phyloP scores from a whole-genome alignment of 2,888 invertebrate genomes.

The Chymomyza caudatula region DNA sequence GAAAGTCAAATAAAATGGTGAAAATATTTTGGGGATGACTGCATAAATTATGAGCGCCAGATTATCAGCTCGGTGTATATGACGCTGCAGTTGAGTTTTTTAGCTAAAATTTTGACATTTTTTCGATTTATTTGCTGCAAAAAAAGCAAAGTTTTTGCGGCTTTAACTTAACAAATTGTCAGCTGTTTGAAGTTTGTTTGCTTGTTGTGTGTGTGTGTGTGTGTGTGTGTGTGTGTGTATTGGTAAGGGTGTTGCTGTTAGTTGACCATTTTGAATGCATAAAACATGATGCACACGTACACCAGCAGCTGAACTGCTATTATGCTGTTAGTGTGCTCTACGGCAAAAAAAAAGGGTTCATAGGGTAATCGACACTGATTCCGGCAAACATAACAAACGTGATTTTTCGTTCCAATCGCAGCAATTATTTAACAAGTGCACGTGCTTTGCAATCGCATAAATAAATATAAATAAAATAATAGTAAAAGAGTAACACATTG shows the following conservation, averaged over 20 bases:
- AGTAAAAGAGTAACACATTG: neutral
- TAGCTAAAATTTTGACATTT: conserved; percentile 12
- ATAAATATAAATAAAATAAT: conserved; percentile 5
- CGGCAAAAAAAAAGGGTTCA: conserved; percentile 8
- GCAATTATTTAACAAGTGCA: conserved; percentile 5
- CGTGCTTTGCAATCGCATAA: neutral
- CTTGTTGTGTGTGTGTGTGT: no score
- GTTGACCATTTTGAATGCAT: conserved; percentile 2
- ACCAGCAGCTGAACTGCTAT: neutral
- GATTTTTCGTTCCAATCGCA: conserved; percentile 11
- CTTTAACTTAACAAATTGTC: neutral
- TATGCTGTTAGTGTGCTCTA: neutral
- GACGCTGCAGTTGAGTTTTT: conserved; percentile 20
- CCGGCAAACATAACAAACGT: conserved; percentile 9
- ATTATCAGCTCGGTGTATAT: conserved; percentile 51
- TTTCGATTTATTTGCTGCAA: neutral
- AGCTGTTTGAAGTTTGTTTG: neutral
- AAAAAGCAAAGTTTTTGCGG: neutral
- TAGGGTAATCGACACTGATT: conserved; percentile 2
- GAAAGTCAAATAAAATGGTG: neutral
- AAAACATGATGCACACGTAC: conserved; percentile 5
- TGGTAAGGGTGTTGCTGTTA: neutral
- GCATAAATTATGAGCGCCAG: conserved; percentile 62
- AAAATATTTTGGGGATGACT: conserved; percentile 6
- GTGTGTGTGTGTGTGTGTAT: no score